A percentile compares a stretch with the other conserved stretches of the same genome.
Conservation (phyloP, 2,113 vertebrate genomes). For the Microtus richardsoni region DNA sequence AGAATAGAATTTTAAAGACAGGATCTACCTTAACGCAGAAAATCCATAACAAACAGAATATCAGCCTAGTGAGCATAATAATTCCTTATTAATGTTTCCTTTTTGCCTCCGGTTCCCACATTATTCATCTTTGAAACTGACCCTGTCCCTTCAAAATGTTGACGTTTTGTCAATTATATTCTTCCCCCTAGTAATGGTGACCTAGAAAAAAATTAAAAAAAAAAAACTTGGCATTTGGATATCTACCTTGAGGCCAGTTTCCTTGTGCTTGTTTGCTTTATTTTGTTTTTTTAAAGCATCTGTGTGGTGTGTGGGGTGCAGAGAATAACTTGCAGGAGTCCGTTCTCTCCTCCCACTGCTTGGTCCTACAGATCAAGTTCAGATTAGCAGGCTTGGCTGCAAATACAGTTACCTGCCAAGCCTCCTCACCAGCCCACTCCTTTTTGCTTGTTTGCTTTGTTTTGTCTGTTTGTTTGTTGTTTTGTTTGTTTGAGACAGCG, state of each 20-base stretch:
- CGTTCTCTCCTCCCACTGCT: neutral
- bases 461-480: neutral
- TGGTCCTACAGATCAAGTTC: neutral
- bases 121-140: neutral
- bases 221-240: neutral
- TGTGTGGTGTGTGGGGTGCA: neutral
- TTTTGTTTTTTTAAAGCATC: neutral
- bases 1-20: neutral
- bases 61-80: neutral
- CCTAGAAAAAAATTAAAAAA: neutral
- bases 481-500: neutral
- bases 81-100: neutral
- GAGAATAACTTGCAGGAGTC: neutral
- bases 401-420: neutral
- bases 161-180: neutral
- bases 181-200: neutral
- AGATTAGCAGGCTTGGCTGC: neutral
- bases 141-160: neutral
- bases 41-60: neutral
- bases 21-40: slow-evolving; percentile 16
- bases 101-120: neutral
- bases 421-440: neutral
- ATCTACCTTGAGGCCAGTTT: neutral
- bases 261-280: neutral
- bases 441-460: too few relatives aligned